Evolutionary conservation across 1,140 invertebrate genomes (phyloP).

Genomic region (Plutomurus gul): DNA sequence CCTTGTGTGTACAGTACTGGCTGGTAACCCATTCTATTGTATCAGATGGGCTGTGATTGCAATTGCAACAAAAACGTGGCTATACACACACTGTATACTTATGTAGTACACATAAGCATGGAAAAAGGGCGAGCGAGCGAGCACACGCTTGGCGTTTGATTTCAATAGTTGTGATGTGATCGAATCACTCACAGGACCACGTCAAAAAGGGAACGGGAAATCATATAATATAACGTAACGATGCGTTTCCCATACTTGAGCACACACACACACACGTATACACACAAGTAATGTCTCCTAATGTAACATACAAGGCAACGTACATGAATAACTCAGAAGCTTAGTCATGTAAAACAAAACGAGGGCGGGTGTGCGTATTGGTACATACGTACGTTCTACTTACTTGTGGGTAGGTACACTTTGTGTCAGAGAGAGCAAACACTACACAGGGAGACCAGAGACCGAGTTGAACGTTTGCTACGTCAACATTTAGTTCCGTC

Average conservation of each 20-base stretch:
- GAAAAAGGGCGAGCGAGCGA: neutral
- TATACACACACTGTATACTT: neutral
- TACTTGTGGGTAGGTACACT: neutral
- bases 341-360: slow-evolving; percentile 25
- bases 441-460: neutral
- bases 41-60: neutral
- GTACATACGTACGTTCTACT: too few relatives aligned
- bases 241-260: slow-evolving; percentile 14
- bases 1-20: neutral
- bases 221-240: slow-evolving; percentile 6
- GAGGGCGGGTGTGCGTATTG: slow-evolving; percentile 20
- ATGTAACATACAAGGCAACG: neutral
- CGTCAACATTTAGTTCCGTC: neutral
- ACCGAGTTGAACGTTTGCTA: neutral
- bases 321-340: slow-evolving; percentile 21
- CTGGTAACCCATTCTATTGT: neutral
- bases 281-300: too few relatives aligned
- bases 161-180: slow-evolving; percentile 15
- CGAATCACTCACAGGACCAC: slow-evolving; percentile 18
- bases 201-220: slow-evolving; percentile 4
- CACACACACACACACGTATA: neutral
- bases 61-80: neutral
- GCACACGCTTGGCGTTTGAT: neutral
- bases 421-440: neutral
- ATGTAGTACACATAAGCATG: neutral